Conservation (phyloP, 2,888 invertebrate genomes). For the Cyclophora albipunctata region DNA sequence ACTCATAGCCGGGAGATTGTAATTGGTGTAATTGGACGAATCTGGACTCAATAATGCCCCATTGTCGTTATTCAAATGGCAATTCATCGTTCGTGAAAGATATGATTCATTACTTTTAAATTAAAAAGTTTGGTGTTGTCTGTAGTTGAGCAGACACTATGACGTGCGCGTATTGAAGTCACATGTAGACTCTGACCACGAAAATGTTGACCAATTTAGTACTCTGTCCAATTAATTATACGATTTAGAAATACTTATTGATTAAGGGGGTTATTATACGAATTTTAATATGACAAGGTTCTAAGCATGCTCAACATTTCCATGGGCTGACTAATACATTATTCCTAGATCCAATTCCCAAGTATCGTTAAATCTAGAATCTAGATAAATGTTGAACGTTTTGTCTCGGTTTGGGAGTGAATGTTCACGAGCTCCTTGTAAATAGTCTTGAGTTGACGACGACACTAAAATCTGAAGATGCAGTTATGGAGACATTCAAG, state of each 20-base stretch:
- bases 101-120: conserved; percentile 65
- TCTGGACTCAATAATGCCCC: conserved; percentile 70
- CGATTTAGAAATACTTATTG: too few species aligned
- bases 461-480: conserved; percentile 21
- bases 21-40: conserved; percentile 74
- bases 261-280: too few species aligned
- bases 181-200: too few species aligned
- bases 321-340: too few species aligned
- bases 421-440: conserved; percentile 12
- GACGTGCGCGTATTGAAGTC: too few species aligned
- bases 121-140: conserved; percentile 42
- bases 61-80: conserved; percentile 70
- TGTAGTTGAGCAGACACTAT: not conserved
- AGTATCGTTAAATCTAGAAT: conserved; percentile 6
- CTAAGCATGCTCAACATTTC: too few species aligned
- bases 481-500: conserved; percentile 19
- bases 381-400: conserved; percentile 21
- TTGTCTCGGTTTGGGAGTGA: conserved; percentile 13
- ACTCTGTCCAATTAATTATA: too few species aligned
- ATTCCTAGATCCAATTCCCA: too few species aligned
- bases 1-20: conserved; percentile 62
- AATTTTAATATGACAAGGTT: too few species aligned
- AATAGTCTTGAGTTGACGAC: conserved; percentile 12
- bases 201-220: too few species aligned
- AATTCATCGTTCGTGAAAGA: conserved; percentile 69